Evolutionary conservation across 2,113 vertebrate genomes (phyloP).

Genomic region (Pseudopodoces humilis): DNA sequence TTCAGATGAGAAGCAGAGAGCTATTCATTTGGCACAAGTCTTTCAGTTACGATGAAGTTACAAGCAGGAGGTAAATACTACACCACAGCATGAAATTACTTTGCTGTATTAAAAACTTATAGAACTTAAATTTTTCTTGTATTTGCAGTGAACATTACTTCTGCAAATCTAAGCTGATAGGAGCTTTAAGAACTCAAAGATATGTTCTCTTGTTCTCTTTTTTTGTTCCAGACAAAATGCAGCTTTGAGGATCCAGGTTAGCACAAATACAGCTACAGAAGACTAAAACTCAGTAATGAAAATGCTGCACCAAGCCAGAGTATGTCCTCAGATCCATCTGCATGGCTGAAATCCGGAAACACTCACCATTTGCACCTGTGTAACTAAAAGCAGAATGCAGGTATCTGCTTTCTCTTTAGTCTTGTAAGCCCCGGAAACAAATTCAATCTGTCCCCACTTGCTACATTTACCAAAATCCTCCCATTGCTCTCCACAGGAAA

Average conservation of each 20-base stretch:
- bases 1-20: not conserved
- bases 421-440: not conserved
- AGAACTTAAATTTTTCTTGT: not conserved
- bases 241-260: not conserved
- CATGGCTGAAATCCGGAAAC: not conserved
- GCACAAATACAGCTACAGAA: not conserved
- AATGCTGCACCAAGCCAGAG: not conserved
- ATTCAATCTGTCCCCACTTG: constrained; percentile 60
- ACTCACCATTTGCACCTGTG: constrained; percentile 9
- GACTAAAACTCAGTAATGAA: not conserved
- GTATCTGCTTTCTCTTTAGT: not conserved
- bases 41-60: not conserved
- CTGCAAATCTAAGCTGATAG: not conserved
- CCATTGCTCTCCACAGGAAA: constrained; percentile 41
- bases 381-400: not conserved
- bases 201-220: not conserved
- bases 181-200: not conserved
- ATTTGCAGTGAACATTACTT: not conserved
- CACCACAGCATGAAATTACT: not conserved
- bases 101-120: not conserved
- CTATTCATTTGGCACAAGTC: not conserved
- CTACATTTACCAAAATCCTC: constrained; percentile 57
- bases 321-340: not conserved
- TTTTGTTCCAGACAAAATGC: not conserved
- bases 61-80: not conserved